Evolutionary conservation across 2,888 invertebrate genomes (phyloP), one percentile per base, ranked within the genome.

Genomic region (Allacma fusca): DNA sequence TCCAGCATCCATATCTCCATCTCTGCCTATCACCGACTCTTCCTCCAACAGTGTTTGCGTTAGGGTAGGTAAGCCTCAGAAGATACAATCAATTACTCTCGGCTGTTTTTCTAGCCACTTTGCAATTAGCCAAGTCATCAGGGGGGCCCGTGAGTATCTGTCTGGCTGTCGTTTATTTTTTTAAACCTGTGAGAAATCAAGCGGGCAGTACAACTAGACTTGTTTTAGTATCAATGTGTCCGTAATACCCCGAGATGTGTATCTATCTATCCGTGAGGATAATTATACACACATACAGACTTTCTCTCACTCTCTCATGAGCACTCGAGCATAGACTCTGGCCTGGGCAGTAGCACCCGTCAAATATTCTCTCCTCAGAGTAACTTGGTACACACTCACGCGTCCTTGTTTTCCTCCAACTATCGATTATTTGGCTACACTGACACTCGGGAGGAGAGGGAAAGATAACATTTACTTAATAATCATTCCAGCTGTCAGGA

Each of bases 51-150:
- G 5, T 13, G 50, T 19, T 50, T 50, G 50, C 19, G 50, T 50
- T 50, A 50, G 50, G 50, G 50, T 50, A 50, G 50, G 50, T 50
- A 50, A 50, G 50, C 50, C 50, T 50, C 50, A 50, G n/a, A 50
- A 50, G 19, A 19, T 19, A 50, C 50, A n/a, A 50, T 50, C 50
- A 50, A 50, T 50, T 50, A 19, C 50, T n/a, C 19, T 50, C 50
- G 50, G 1, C 50, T 50, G 16, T 50, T 50, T 50, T n/a, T 50
- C 50, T n/a, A n/a, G 50, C n/a, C 50, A 50, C 50, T 50, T 50
- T 50, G 4, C 50, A 50, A 50, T 50, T 50, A 50, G 50, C 50
- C 50, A 50, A 50, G 50, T 50, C 50, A 50, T 50, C 50, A 50
- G 50, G 19, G 50, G n/a, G 50, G 16, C 5, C 4, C 4, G 19